These are phyloP conservation scores for Thecophora atra DNA, from an alignment of 2,888 invertebrate species.

Conservation along the genomic window DNA sequence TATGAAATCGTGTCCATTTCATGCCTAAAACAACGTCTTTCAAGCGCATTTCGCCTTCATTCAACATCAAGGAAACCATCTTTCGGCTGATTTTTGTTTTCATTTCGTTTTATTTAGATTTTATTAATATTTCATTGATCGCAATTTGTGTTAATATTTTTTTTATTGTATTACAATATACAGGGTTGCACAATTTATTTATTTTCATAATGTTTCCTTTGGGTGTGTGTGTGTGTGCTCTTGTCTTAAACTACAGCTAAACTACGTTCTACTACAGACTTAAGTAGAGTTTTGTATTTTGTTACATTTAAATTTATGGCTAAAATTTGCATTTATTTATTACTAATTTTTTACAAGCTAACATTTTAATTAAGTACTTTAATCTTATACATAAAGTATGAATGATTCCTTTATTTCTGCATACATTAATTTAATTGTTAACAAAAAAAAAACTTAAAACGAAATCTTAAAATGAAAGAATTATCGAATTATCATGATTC, in stretches of 20 bases:
- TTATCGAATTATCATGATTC: no score
- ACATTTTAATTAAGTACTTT: neutral
- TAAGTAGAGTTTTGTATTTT: conserved; percentile 3
- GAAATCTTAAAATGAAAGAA: no score
- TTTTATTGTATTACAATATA: no score
- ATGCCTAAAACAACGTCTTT: no score
- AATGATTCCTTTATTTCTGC: neutral
- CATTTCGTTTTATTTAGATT: neutral
- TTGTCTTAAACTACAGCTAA: neutral
- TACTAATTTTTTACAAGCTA: neutral
- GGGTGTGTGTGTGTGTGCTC: no score
- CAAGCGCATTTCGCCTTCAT: no score
- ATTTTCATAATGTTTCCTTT: neutral
- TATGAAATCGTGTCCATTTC: no score
- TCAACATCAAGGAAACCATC: neutral
- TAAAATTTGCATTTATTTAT: neutral
- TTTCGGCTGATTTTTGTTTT: neutral
- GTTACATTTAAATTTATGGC: neutral
- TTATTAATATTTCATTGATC: conserved; percentile 2
- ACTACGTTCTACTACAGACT: neutral
- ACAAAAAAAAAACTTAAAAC: no score
- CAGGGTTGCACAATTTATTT: conserved; percentile 9
- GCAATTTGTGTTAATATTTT: neutral
- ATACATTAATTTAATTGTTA: neutral
- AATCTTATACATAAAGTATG: neutral